Base-by-base conservation (phyloP, 2,113 vertebrate genomes). In the Periophthalmus modestus region DNA sequence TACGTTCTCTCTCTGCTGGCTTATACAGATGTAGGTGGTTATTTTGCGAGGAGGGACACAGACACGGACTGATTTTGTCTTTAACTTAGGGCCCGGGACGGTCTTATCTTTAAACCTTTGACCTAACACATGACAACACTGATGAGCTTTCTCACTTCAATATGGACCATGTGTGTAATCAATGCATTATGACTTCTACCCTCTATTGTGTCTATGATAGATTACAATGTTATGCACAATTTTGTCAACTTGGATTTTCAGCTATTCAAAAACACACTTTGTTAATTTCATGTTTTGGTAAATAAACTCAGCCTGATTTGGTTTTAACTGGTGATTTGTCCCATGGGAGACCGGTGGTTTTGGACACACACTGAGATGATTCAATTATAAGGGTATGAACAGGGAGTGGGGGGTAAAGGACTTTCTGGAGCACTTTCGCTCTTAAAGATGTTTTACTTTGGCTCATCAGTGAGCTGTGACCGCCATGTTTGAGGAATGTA, bases 21-120 rank as follows among this genome's bases (percentile, higher is more conserved):
- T 65, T 66, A 78, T 16, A 71, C 89, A 92, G 84, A 88, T 91
- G 86, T 77, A 43, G 77, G 80, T 77, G 80, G 81, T 91, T 91
- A 89, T 77, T 73, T 73, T 39, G 47, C 33, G 70, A 68, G 78
- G 72, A 80, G 73, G 71, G 77, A 86, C 81, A 75, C 71, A 66
- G 46, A 87, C 87, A 89, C 87, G 74, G 71, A 71, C 68, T 79
- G 88, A 89, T 84, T 81, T 81, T 70, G 54, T 19, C 65, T 9
- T 14, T 46, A 55, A 28, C 3, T 28, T 28, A 28, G 28, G 28
- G 28, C 28, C 28, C 28, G 28, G 28, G 28, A 28, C 63, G 87
- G 91, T 69, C 63, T 89, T 87, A 89, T 91, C 89, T 87, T 72
- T 66, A 39, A 66, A 46, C 65, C 65, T 66, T 66, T 66, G 52